A percentile compares a stretch with the other conserved stretches of the same genome.
phyloP scores from a whole-genome alignment of 2,888 invertebrate species.

The Spodoptera exigua region DNA sequence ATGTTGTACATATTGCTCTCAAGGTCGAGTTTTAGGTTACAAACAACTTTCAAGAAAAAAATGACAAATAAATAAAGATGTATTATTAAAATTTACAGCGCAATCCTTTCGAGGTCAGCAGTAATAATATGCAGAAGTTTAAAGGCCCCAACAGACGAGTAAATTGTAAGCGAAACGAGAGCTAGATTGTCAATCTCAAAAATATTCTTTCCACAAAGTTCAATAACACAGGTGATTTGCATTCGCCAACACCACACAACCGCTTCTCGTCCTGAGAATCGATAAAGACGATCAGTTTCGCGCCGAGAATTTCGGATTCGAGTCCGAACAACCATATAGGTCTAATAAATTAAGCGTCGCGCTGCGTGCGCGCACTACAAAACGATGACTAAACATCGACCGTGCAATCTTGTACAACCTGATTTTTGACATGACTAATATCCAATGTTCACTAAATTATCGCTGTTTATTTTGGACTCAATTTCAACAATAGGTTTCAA shows the following conservation, averaged over 20 bases:
- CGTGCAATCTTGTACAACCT: constrained; percentile 65
- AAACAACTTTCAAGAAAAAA: constrained; percentile 25
- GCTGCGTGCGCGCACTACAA: constrained; percentile 81
- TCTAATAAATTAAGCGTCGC: constrained; percentile 75
- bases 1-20: constrained; percentile 14
- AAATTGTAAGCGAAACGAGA: constrained; percentile 14
- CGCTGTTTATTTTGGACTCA: constrained; percentile 12
- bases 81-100: constrained; percentile 24
- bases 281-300: constrained; percentile 52
- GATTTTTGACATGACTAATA: constrained; percentile 65
- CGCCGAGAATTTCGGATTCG: constrained; percentile 66
- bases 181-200: constrained; percentile 19
- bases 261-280: constrained; percentile 55
- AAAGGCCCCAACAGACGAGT: constrained; percentile 2
- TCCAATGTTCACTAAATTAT: constrained; percentile 40
- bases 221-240: constrained; percentile 58
- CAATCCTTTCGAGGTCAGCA: constrained; percentile 18
- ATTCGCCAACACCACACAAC: constrained; percentile 51
- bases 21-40: constrained; percentile 24
- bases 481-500: background rate
- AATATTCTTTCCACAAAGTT: constrained; percentile 43
- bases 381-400: constrained; percentile 80
- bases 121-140: constrained; percentile 3
- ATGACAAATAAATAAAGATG: constrained; percentile 22
- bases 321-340: constrained; percentile 62